Conservation (phyloP, 2,888 invertebrate species). For the Yponomeuta cagnagella region DNA sequence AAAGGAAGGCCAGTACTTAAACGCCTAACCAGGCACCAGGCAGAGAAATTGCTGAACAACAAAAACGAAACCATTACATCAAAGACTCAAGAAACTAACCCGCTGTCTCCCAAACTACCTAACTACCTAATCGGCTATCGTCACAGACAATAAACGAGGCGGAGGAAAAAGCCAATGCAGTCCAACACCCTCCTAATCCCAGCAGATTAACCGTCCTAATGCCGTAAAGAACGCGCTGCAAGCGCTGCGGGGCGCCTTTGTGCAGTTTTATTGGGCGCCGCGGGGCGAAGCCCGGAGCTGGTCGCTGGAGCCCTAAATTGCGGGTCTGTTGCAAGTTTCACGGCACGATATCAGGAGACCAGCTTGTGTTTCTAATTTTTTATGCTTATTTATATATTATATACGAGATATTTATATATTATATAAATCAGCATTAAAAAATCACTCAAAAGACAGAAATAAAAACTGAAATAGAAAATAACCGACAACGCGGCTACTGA, state of each 20-base stretch:
- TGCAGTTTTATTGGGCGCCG: conserved; percentile 62
- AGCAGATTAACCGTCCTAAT: conserved; percentile 54
- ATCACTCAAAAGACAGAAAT: no score
- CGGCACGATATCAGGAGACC: background rate
- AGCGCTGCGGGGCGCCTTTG: conserved; percentile 49
- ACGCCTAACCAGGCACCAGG: no score
- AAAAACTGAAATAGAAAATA: no score
- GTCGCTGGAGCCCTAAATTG: background rate
- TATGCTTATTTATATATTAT: no score
- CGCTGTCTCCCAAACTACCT: background rate
- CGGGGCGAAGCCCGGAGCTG: conserved; percentile 32
- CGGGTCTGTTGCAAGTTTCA: background rate
- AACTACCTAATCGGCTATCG: background rate
- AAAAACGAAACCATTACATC: no score
- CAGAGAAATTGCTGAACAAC: no score
- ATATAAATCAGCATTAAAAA: no score
- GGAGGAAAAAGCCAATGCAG: conserved; percentile 3
- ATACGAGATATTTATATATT: no score
- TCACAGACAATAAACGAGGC: background rate
- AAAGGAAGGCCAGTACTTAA: no score
- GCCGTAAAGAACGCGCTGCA: conserved; percentile 41
- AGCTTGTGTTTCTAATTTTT: no score
- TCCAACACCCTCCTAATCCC: conserved; percentile 39
- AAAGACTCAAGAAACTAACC: no score
- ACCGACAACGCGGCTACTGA: no score